These are phyloP conservation scores for Cryptoleucopteryx plumbea DNA, from an alignment of 2,113 vertebrate genomes.

Conservation along the genomic window DNA sequence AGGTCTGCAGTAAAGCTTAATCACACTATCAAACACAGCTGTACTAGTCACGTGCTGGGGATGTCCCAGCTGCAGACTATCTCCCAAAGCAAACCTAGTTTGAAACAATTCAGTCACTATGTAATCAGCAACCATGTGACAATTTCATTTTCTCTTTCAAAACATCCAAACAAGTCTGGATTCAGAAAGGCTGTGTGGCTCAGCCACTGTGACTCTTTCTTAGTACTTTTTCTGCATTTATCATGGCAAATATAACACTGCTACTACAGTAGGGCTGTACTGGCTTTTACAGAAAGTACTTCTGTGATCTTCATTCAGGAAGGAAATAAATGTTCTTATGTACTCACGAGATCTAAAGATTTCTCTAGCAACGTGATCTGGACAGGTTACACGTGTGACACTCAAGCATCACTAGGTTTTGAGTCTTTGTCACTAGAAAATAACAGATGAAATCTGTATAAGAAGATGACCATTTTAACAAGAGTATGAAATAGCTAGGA, in stretches of 20 bases:
- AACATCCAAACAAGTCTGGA: conserved; percentile 8
- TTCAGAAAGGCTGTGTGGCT: neutral
- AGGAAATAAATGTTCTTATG: neutral
- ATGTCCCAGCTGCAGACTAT: conserved; percentile 30
- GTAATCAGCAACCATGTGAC: conserved; percentile 20
- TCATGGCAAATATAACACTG: neutral
- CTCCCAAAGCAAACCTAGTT: conserved; percentile 14
- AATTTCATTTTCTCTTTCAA: conserved; percentile 28
- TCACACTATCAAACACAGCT: neutral
- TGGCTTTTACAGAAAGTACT: neutral
- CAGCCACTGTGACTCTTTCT: neutral
- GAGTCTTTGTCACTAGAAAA: neutral
- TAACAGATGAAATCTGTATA: neutral
- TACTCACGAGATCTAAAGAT: neutral
- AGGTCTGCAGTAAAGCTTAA: neutral
- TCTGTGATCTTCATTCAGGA: neutral
- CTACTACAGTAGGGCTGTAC: neutral
- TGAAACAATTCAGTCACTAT: conserved; percentile 45
- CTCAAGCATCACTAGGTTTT: neutral
- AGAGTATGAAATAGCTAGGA: neutral
- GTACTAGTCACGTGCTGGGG: conserved; percentile 21
- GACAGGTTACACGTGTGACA: neutral
- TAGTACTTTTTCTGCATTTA: neutral
- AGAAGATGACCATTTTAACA: neutral
- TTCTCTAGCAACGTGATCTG: neutral